Base-by-base conservation (phyloP, 2,888 invertebrate species). In the Hemicrepidius hirtus region DNA sequence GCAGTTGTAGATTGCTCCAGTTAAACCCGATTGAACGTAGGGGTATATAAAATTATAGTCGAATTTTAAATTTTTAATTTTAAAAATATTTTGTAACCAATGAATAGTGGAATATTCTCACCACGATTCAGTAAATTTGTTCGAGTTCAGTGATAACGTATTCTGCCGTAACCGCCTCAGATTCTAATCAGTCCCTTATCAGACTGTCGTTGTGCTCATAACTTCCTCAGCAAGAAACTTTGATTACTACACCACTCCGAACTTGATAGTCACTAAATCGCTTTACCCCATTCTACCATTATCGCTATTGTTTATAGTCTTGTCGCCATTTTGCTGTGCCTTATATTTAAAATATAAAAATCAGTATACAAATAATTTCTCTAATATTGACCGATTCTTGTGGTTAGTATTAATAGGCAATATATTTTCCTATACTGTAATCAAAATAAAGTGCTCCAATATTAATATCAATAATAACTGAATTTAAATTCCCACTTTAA, bases 151-250 rank as follows among this genome's bases (percentile, higher is more conserved):
- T 46, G 16, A 9, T 20, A 46, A 46, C 46, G 20, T 20, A 46
- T 46, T 46, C 46, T 9, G 20, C 46, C 46, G 46, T 46, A 44
- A 46, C 46, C 46, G 46, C 46, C 46, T 46, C 46, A 46, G 46
- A 18, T 46, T 53, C 32, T 24, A 53, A 28, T 53, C 28, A 53
- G 28, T 53, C 53, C 32, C 12, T 53, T 53, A 53, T 53, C 53
- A 53, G 53, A 53, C 53, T 53, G 50, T 24, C 50, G 53, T 53
- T 53, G 53, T 53, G 28, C 53, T n/a, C 53, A 53, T 53, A 53
- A 53, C 53, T 53, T 53, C 53, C 53, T 53, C 53, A 3, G 53
- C 53, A 53, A 53, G 53, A 53, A 53, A 53, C 32, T 21, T 50
- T 21, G 53, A 53, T 53, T 53, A 53, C 53, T 18, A 53, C 53